Percentiles rank a stretch among this genome's conserved stretches.
Conservation (phyloP, 2,888 invertebrate species). For the Nomada goodeniana region DNA sequence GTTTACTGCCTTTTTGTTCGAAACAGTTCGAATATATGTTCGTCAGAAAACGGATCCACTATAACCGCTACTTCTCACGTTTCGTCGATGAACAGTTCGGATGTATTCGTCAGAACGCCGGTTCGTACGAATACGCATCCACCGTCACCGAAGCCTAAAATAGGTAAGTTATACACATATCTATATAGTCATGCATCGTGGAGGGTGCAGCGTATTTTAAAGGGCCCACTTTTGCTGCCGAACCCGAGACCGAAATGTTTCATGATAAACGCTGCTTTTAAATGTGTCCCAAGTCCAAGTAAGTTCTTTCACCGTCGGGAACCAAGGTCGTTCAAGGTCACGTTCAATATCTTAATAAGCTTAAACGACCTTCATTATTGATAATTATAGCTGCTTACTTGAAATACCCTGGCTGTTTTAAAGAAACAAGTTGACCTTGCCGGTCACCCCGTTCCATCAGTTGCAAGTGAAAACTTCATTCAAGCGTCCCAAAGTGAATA, state of each 20-base stretch:
- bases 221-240: not conserved
- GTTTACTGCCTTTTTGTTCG: too few species aligned
- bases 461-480: not conserved
- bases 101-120: too few species aligned
- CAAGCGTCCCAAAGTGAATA: not conserved
- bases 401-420: not conserved
- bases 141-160: too few species aligned
- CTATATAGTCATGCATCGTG: not conserved
- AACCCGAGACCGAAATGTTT: too few species aligned
- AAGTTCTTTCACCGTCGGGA: not conserved
- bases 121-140: too few species aligned
- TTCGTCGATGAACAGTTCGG: too few species aligned
- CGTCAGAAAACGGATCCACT: too few species aligned
- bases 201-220: too few species aligned
- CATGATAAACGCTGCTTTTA: too few species aligned
- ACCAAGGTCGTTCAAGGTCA: conserved; percentile 11
- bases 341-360: not conserved
- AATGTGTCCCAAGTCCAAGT: not conserved
- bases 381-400: not conserved
- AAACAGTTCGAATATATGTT: too few species aligned
- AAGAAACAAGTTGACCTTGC: not conserved
- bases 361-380: conserved; percentile 1
- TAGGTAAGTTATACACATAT: not conserved
- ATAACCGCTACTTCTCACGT: too few species aligned
- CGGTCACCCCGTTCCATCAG: not conserved